Percentiles rank a stretch among this genome's conserved stretches.
Conservation (phyloP, 2,888 invertebrate genomes). For the Beris chalybata region DNA sequence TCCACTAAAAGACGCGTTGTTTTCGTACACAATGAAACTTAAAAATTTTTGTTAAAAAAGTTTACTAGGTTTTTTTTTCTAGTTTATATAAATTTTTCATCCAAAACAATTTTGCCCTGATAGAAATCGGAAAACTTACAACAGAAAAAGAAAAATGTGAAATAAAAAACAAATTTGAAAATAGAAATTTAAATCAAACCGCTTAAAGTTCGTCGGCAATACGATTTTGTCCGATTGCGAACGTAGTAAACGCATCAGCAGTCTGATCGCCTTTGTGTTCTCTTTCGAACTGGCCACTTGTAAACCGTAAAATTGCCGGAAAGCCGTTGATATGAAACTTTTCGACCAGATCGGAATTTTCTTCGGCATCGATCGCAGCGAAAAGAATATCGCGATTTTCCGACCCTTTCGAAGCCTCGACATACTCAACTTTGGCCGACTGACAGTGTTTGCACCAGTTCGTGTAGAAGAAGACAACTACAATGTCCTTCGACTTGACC, state of each 20-base stretch:
- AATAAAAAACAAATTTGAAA: too few species aligned
- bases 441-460: constrained; percentile 80
- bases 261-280: constrained; percentile 64
- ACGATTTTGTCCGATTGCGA: constrained; percentile 49
- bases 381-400: constrained; percentile 50
- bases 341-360: constrained; percentile 62
- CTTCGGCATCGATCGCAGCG: constrained; percentile 69
- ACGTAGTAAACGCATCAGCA: constrained; percentile 60
- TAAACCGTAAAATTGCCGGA: constrained; percentile 69
- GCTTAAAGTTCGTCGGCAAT: constrained; percentile 6
- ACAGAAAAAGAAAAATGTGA: too few species aligned
- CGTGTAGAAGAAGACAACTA: constrained; percentile 83
- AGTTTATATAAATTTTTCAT: too few species aligned
- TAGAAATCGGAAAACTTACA: too few species aligned
- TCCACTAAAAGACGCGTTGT: too few species aligned
- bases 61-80: too few species aligned
- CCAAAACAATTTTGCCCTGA: too few species aligned
- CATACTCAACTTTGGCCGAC: constrained; percentile 68
- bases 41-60: too few species aligned
- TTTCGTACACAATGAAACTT: too few species aligned
- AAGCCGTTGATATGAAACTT: constrained; percentile 65
- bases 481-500: constrained; percentile 76
- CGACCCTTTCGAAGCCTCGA: constrained; percentile 56
- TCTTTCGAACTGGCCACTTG: constrained; percentile 58
- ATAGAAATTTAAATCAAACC: not conserved